Conservation (phyloP, 2,888 invertebrate genomes). For the Acleris cristana region DNA sequence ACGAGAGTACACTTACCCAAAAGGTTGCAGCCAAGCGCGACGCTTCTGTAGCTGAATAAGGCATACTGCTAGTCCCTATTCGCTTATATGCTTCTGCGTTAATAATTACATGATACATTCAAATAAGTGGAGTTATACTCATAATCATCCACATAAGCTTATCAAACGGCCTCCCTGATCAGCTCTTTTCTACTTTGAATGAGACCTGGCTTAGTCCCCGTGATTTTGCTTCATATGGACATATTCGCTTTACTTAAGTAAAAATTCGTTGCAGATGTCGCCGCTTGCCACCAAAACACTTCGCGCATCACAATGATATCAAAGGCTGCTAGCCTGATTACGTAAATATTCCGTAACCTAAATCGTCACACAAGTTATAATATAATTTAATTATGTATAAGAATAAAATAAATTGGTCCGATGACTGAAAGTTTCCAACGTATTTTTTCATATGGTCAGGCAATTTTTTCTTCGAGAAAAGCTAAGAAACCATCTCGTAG, state of each 20-base stretch:
- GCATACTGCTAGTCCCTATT: no score
- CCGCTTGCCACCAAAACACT: constrained; percentile 20
- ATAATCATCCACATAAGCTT: no score
- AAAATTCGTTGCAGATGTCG: constrained; percentile 25
- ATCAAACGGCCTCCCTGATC: not conserved
- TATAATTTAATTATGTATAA: constrained; percentile 3
- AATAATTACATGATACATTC: no score
- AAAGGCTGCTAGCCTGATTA: constrained; percentile 6
- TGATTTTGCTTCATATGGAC: not conserved
- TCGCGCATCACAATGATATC: constrained; percentile 23
- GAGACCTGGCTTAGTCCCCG: not conserved
- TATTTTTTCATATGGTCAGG: not conserved
- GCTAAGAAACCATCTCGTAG: no score
- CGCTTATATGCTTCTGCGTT: no score
- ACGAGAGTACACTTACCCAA: no score
- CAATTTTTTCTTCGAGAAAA: not conserved
- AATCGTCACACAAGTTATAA: constrained; percentile 9
- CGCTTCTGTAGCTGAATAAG: no score
- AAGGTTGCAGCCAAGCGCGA: no score
- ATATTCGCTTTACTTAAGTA: not conserved
- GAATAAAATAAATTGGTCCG: constrained; percentile 6
- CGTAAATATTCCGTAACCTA: constrained; percentile 7
- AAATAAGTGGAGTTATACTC: no score
- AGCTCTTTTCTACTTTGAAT: not conserved
- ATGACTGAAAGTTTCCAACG: constrained; percentile 19